Conservation (phyloP, 2,797 vertebrate species). For the Crossoptilon crossoptilon region DNA sequence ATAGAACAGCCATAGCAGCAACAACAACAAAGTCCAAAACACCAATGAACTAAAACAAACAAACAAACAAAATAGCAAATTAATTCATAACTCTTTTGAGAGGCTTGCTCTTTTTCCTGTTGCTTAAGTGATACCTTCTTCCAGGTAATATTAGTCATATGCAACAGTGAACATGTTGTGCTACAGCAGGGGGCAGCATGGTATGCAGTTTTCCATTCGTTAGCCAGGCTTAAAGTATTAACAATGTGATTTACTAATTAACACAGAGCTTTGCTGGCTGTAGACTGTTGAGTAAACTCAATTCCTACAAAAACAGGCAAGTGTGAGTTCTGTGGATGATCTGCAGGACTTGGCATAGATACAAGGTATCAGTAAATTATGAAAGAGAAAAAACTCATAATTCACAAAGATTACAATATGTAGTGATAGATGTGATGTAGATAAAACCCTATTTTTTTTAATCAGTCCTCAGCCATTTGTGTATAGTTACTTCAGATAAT, state of each 20-base stretch:
- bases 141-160: not conserved
- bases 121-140: rapidly evolving
- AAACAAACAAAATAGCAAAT: not conserved
- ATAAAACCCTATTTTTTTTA: conserved; percentile 43
- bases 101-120: not conserved
- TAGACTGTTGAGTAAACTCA: conserved; percentile 13
- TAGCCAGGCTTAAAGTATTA: not conserved
- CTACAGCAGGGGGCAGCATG: conserved; percentile 56
- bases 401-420: not conserved
- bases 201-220: not conserved
- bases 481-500: not conserved
- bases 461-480: conserved; percentile 21
- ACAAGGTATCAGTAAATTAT: not conserved
- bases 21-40: not conserved
- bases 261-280: not conserved
- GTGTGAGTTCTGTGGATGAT: not conserved
- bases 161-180: not conserved
- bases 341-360: not conserved
- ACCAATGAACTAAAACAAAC: not conserved
- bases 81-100: not conserved
- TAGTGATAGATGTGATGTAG: not conserved
- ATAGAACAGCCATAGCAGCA: not conserved
- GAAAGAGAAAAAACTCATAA: not conserved
- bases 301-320: conserved; percentile 6
- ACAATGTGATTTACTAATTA: conserved; percentile 44